phyloP scores from a whole-genome alignment of 2,888 invertebrate species.

The Oegoconia quadripuncta region DNA sequence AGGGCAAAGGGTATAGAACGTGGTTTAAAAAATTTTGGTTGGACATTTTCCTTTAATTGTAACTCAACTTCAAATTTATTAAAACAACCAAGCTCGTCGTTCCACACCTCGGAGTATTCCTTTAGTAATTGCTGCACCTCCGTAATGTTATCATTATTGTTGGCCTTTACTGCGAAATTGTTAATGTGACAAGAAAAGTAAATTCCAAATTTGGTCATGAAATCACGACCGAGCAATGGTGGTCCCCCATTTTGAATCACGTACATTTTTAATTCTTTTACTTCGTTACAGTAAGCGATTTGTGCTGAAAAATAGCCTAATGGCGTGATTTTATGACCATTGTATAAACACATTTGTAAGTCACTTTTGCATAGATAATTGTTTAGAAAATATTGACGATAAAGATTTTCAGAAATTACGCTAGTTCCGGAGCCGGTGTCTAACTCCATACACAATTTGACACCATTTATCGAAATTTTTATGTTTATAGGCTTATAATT shows the following conservation, averaged over 20 bases:
- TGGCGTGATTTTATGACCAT: conserved; percentile 13
- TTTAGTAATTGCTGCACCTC: neutral
- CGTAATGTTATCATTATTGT: too few relatives aligned
- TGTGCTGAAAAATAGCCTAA: conserved; percentile 8
- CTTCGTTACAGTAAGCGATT: neutral
- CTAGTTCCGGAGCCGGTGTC: neutral
- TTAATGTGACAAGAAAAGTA: neutral
- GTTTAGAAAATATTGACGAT: neutral
- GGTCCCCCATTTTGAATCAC: conserved; percentile 9
- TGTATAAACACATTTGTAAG: too few relatives aligned
- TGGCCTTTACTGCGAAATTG: neutral
- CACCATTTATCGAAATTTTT: neutral
- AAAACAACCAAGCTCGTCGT: conserved; percentile 11
- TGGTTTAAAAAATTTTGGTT: conserved; percentile 18
- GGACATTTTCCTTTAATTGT: conserved; percentile 5
- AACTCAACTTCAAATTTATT: conserved; percentile 12
- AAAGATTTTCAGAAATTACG: neutral
- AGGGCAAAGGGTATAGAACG: conserved; percentile 25
- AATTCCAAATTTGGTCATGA: conserved; percentile 8
- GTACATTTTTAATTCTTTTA: neutral
- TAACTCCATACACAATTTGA: conserved; percentile 8
- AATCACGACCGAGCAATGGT: conserved; percentile 13
- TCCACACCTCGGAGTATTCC: neutral
- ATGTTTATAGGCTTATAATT: conserved; percentile 6
- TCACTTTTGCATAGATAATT: neutral